Evolutionary conservation across 2,113 vertebrate species (phyloP).

Genomic region (Syrmaticus mikado): DNA sequence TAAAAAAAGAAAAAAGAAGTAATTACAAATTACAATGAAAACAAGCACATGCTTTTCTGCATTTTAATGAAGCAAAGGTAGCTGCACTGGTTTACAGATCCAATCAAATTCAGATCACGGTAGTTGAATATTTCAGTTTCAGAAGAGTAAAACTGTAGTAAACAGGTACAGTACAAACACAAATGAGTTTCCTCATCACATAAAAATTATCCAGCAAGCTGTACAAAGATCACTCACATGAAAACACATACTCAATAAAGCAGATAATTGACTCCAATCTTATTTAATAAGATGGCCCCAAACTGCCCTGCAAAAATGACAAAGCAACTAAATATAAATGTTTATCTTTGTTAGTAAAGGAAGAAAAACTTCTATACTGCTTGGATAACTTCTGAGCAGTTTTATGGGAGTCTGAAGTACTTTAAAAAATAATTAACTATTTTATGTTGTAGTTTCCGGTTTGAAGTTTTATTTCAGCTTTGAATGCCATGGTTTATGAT

Average conservation of each 20-base stretch:
- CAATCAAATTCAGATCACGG: slow-evolving; percentile 52
- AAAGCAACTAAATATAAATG: slow-evolving; percentile 47
- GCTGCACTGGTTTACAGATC: slow-evolving; percentile 3
- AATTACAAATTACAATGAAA: slow-evolving; percentile 59
- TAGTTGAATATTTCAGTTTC: slow-evolving; percentile 38
- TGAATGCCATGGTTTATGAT: not conserved
- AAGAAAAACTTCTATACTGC: slow-evolving; percentile 20
- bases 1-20: not conserved
- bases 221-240: slow-evolving; percentile 62
- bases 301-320: slow-evolving; percentile 37
- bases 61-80: slow-evolving; percentile 51
- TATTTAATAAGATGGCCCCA: slow-evolving; percentile 59
- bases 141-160: slow-evolving; percentile 1
- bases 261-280: slow-evolving; percentile 66
- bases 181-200: slow-evolving; percentile 60
- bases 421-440: slow-evolving; percentile 48
- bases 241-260: slow-evolving; percentile 67
- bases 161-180: slow-evolving; percentile 35
- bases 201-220: slow-evolving; percentile 50
- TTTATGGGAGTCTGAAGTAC: slow-evolving; percentile 16
- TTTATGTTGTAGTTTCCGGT: not conserved
- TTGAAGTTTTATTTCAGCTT: slow-evolving; percentile 29
- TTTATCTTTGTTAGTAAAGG: slow-evolving; percentile 33
- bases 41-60: slow-evolving; percentile 42
- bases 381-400: not conserved